Evolutionary conservation across 2,797 vertebrate genomes (phyloP), one percentile per base, ranked within the genome.

Genomic region (Pangasius macronema): DNA sequence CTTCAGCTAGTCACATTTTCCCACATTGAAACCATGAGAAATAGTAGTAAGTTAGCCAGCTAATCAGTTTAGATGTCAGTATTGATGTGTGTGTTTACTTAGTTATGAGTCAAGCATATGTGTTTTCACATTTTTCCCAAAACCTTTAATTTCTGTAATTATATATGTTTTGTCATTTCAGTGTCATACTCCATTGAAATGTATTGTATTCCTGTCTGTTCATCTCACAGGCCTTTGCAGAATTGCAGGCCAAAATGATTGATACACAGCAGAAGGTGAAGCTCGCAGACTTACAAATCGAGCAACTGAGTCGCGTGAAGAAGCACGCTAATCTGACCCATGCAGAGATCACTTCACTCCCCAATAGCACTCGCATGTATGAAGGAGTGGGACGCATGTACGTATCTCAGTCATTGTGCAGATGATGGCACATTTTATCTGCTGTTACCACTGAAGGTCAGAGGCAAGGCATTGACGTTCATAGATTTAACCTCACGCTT

Each of bases 261-360:
- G 98, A 99, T 93, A 99, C 97, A 0, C 98, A 99, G 91, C 98
- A 99, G 94, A 99, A 99, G 90, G 97, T 96, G 91, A 98, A 99
- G 89, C 90, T 99, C 82, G 97, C 98, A 0, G 98, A 99, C 89
- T 93, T 99, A 91, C 98, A 99, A 94, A 98, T 99, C 84, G 98
- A 99, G 84, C 98, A 99, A 92, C 95, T 99, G 86, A 97, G 92
- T 83, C 96, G 97, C 49, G 95, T 97, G 1, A 99, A 98, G 94
- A 98, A 99, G 89, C 98, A 98, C 9, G 96, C 98, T 0, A 96
- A 96, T 80, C 96, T 99, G 65, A 99, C 98, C 0, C 96, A 97
- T 85, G 91, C 93, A 0, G 98, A 99, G 92, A 97, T 99, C 86
- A 94, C 95, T 85, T 93, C 93, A 30, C 93, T 99, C 84, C 95